Evolutionary conservation across 2,113 vertebrate genomes (phyloP).

Genomic region (Mesembrinibis cayennensis): DNA sequence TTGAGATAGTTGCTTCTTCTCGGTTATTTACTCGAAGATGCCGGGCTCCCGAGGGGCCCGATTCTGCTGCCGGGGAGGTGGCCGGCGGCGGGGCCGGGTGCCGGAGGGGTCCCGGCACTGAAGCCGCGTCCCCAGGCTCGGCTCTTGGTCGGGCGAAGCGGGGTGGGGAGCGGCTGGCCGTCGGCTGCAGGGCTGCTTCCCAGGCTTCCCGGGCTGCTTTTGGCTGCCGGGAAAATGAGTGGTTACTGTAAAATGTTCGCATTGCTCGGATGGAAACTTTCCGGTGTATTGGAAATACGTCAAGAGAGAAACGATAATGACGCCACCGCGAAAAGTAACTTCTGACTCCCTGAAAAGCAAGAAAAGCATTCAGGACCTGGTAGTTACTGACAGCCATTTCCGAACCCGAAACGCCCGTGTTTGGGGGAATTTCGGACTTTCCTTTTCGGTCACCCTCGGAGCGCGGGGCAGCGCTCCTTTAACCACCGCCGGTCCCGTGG

Average conservation of each 20-base stretch:
- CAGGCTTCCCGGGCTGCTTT: neutral
- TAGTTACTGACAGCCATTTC: neutral
- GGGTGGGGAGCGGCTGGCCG: neutral
- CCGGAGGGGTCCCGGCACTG: neutral
- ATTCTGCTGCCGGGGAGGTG: neutral
- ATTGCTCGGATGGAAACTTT: neutral
- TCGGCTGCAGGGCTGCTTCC: neutral
- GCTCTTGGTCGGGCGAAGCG: neutral
- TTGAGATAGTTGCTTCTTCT: neutral
- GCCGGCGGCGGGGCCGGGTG: no score
- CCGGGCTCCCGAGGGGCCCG: neutral
- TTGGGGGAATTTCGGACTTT: neutral
- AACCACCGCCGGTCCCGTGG: neutral
- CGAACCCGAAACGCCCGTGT: neutral
- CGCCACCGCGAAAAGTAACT: neutral
- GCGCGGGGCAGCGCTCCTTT: neutral
- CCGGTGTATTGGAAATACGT: neutral
- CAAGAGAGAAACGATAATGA: neutral
- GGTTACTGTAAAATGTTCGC: neutral
- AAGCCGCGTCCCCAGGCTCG: neutral
- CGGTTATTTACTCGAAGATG: neutral
- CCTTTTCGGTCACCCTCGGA: neutral
- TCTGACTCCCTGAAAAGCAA: neutral
- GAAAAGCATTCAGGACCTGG: neutral
- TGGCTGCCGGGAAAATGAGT: neutral